Percentiles rank a stretch among this genome's conserved stretches.
Evolutionary conservation across 2,888 invertebrate species (phyloP).

Genomic region (Marronus borbonicus): DNA sequence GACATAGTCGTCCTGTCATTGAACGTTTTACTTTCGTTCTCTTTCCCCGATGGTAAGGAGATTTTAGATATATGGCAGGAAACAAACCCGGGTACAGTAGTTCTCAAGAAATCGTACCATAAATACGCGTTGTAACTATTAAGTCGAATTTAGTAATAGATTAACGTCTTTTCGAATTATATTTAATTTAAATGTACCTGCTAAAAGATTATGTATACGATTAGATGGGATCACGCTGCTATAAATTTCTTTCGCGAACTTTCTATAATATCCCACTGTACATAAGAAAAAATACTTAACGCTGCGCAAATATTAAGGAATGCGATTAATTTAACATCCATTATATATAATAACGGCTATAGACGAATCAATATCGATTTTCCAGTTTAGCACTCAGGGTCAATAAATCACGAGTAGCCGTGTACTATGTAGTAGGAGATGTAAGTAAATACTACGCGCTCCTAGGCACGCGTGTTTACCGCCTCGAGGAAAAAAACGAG

Average conservation of each 20-base stretch:
- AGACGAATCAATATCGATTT: constrained; percentile 15
- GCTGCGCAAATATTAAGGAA: not conserved
- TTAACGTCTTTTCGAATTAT: no score
- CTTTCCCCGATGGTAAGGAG: constrained; percentile 9
- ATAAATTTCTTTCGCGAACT: no score
- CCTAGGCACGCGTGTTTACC: not conserved
- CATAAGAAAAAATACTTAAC: not conserved
- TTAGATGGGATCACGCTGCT: no score
- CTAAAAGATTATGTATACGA: no score
- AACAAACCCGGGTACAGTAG: constrained; percentile 42
- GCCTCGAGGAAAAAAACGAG: not conserved
- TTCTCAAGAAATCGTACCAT: not conserved
- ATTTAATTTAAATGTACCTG: no score
- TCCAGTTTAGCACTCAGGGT: not conserved
- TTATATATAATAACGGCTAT: not conserved
- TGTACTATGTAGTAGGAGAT: not conserved
- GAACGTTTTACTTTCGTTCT: constrained; percentile 56
- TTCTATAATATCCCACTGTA: no score
- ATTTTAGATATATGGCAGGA: constrained; percentile 45
- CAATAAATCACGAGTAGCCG: constrained; percentile 4
- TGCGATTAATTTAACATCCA: not conserved
- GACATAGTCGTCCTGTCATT: constrained; percentile 60
- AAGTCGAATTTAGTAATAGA: not conserved
- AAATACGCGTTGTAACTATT: constrained; percentile 3
- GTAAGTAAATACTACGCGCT: not conserved